Conservation (phyloP, 2,113 vertebrate genomes). For the Pseudorhombus dupliciocellatus region DNA sequence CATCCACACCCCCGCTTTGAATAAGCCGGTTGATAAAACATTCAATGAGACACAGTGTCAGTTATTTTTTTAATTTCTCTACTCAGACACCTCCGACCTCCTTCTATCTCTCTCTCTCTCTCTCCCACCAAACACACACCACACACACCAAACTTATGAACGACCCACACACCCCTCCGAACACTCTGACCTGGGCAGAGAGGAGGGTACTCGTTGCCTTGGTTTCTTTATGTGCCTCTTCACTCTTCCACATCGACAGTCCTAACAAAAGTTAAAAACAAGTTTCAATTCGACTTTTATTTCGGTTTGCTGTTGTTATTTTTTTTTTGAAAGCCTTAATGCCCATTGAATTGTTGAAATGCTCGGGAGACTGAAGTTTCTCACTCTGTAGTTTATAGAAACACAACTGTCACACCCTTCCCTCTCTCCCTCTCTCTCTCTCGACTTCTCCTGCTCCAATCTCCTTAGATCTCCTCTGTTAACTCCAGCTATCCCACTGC, state of each 20-base stretch:
- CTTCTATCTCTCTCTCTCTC: not conserved
- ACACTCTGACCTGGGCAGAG: constrained; percentile 39
- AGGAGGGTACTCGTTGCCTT: constrained; percentile 69
- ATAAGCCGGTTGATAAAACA: constrained; percentile 41
- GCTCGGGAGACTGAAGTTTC: constrained; percentile 42
- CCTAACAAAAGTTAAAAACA: constrained; percentile 41
- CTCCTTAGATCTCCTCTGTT: constrained; percentile 43
- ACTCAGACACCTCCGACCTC: constrained; percentile 2
- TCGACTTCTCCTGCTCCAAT: constrained; percentile 25
- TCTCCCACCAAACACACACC: constrained; percentile 17
- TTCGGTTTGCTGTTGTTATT: constrained; percentile 52
- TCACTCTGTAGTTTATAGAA: constrained; percentile 38
- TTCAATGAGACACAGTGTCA: constrained; percentile 16
- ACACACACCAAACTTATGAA: constrained; percentile 34
- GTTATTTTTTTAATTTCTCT: constrained; percentile 1
- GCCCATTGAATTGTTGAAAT: constrained; percentile 43
- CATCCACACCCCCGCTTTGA: constrained; percentile 31
- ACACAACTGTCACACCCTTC: constrained; percentile 7
- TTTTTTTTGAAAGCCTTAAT: constrained; percentile 48
- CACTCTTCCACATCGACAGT: constrained; percentile 61
- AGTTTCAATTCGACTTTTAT: constrained; percentile 39
- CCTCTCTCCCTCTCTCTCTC: constrained; percentile 24
- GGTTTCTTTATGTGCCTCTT: constrained; percentile 78
- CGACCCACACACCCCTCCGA: constrained; percentile 20
- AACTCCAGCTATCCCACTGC: constrained; percentile 61